Evolutionary conservation across 2,888 invertebrate species (phyloP).

Genomic region (Synanthedon tipuliformis): DNA sequence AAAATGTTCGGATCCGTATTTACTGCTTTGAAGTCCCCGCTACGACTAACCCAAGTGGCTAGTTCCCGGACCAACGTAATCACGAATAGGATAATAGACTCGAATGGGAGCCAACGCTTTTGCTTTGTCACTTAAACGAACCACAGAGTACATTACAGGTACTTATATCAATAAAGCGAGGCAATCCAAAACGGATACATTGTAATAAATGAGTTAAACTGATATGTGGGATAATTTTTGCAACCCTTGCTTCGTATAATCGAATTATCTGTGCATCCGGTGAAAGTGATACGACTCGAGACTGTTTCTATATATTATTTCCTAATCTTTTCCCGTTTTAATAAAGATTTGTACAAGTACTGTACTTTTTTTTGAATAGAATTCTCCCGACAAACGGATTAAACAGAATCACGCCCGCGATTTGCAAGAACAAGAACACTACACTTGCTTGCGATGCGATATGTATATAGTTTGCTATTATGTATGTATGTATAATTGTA

Average conservation of each 20-base stretch:
- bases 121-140: constrained; percentile 63
- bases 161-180: constrained; percentile 29
- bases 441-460: no score
- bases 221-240: constrained; percentile 36
- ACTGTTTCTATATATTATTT: no score
- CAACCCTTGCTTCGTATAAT: constrained; percentile 44
- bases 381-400: neutral
- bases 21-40: constrained; percentile 66
- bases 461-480: no score
- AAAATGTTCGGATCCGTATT: constrained; percentile 67
- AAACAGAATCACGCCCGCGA: neutral
- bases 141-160: constrained; percentile 51
- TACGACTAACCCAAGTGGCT: constrained; percentile 58
- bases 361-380: neutral
- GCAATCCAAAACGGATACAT: constrained; percentile 52
- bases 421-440: neutral
- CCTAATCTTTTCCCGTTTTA: no score
- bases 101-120: constrained; percentile 54
- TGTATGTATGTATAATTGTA: no score
- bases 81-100: constrained; percentile 65
- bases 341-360: no score
- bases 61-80: constrained; percentile 60
- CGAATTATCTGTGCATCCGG: constrained; percentile 59
- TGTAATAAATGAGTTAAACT: constrained; percentile 31
- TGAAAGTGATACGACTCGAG: constrained; percentile 35